Percentiles rank a stretch among this genome's conserved stretches.
phyloP scores from a whole-genome alignment of 2,888 invertebrate genomes.

The Sarcophaga carnaria region DNA sequence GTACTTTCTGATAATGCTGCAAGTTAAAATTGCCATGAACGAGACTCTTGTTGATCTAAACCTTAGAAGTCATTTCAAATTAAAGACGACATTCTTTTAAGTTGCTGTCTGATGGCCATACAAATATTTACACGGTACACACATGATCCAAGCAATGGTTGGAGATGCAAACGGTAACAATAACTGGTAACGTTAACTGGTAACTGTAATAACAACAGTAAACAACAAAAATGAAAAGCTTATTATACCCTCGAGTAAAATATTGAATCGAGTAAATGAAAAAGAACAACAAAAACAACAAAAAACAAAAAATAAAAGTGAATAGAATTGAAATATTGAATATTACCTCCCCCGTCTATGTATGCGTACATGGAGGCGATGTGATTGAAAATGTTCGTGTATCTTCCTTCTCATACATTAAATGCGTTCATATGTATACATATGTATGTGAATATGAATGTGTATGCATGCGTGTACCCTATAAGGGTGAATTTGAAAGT shows the following conservation, averaged over 20 bases:
- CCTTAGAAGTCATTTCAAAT: no score
- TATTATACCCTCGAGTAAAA: conserved; percentile 80
- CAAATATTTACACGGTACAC: background rate
- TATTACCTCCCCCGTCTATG: conserved; percentile 23
- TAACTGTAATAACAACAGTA: conserved; percentile 36
- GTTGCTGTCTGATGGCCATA: no score
- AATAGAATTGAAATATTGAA: conserved; percentile 62
- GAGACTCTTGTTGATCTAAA: no score
- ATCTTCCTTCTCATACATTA: background rate
- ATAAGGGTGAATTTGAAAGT: conserved; percentile 46
- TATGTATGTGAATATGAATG: background rate
- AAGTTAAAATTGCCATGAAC: no score
- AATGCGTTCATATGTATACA: background rate
- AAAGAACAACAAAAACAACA: background rate
- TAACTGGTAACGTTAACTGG: background rate
- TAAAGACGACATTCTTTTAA: no score
- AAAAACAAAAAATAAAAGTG: background rate
- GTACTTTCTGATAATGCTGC: no score
- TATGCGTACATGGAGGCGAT: conserved; percentile 25
- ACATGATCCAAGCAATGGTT: conserved; percentile 21
- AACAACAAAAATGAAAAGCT: conserved; percentile 72
- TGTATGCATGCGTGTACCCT: conserved; percentile 46
- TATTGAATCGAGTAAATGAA: conserved; percentile 72
- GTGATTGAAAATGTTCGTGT: conserved; percentile 7
- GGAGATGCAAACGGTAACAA: background rate